Conservation (phyloP, 1,140 invertebrate species). For the Leptinotarsa lineolata region DNA sequence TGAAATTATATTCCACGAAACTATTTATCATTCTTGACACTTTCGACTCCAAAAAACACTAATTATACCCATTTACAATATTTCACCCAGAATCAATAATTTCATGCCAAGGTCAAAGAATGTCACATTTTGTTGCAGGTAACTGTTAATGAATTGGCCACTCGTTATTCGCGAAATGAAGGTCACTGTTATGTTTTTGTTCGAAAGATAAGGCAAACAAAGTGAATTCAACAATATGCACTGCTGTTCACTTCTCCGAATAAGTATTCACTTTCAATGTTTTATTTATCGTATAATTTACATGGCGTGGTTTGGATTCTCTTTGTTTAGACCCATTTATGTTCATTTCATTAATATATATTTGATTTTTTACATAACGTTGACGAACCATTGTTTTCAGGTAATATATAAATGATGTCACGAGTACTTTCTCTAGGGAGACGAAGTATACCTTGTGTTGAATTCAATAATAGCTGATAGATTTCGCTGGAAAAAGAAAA, state of each 20-base stretch:
- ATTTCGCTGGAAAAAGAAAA: too few relatives aligned
- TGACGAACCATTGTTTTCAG: too few relatives aligned
- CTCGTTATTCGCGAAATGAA: background rate
- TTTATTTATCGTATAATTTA: too few relatives aligned
- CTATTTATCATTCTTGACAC: background rate
- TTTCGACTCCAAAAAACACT: background rate
- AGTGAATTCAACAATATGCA: background rate
- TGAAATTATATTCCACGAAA: too few relatives aligned
- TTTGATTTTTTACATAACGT: too few relatives aligned
- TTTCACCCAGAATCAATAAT: background rate
- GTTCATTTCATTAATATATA: too few relatives aligned
- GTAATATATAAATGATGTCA: too few relatives aligned
- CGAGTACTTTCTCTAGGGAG: too few relatives aligned
- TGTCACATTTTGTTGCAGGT: background rate
- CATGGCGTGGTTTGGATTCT: too few relatives aligned
- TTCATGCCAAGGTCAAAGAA: conserved; percentile 1
- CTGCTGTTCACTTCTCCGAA: background rate
- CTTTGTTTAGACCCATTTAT: too few relatives aligned
- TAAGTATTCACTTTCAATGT: background rate
- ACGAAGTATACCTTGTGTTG: too few relatives aligned
- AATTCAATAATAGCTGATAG: too few relatives aligned
- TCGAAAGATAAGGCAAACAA: conserved; percentile 5
- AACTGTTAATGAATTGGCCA: conserved; percentile 1
- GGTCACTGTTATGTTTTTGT: background rate
- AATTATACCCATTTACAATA: background rate